Base-by-base conservation (phyloP, 2,113 vertebrate genomes). In the Chroicocephalus ridibundus region DNA sequence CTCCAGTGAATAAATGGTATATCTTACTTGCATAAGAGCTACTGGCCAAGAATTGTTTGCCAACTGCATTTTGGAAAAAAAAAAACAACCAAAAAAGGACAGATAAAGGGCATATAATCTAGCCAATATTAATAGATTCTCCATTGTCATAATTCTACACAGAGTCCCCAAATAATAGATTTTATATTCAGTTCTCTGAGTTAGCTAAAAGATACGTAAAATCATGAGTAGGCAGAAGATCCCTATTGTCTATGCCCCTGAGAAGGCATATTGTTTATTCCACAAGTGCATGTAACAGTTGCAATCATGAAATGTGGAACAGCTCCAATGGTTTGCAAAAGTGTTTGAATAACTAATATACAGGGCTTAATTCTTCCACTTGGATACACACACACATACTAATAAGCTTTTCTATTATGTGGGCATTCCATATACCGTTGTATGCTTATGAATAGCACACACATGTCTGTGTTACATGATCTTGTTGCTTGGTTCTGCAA, bases 401-500 rank as follows among this genome's bases (percentile, higher is more conserved):
- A 74, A 44, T 34, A 79, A 55, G 18, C 9, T 76, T 26, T 71
- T 68, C 57, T 52, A 4, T 32, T 32, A 42, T 4, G 0, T 36
- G 47, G 38, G 58, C 42, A 31, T 54, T 72, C 40, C 64, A 54
- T 5, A 38, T 17, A 54, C 11, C 0, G 0, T 15, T 86, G 19
- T 7, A 32, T 15, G 8, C 13, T 80, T 76, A 38, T 25, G 13
- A 83, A 29, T 0, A 83, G 46, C 15, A 46, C 49, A 58, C n/a
- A 70, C 1, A 36, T 36, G 4, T 38, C 60, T 42, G 25, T 40
- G 46, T 74, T 54, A 62, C 44, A 10, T 3, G 11, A 65, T 21
- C 21, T 34, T 74, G 13, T n/a, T 86, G 13, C 32, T 75, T 66
- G 22, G n/a, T 80, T 92, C 72, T 64, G 25, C 22, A 70, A 62